Evolutionary conservation across 1,140 invertebrate species (phyloP), one percentile per base, ranked within the genome.

Genomic region (Chionoecetes opilio): DNA sequence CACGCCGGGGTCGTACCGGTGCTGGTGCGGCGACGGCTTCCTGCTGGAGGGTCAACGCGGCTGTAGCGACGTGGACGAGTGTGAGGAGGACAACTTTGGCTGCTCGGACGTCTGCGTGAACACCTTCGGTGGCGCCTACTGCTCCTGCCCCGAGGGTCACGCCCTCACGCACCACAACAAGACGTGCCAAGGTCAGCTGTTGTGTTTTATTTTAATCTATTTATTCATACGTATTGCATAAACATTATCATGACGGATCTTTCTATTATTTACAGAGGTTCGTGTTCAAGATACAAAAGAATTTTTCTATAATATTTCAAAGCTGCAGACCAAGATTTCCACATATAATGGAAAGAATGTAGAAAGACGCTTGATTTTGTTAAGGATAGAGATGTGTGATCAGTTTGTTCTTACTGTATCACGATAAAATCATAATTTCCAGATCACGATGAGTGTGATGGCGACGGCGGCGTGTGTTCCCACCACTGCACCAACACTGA

Each of bases 31-130:
- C 6, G 53, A 53, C 3, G 94, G 94, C 2, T 92, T 38, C 82
- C 63, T 87, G 11, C 38, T 41, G 34, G 2, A 98, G 98, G 0
- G 98, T 98, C 29, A 97, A 2, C 63, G 37, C 3, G 96, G n/a
- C 31, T 93, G 82, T 97, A 97, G 97, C 35, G 98, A 97, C 97
- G 97, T 97, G 1, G 97, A 98, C 96, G 98, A 98, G 95, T 98
- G 97, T 96, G 82, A 97, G 63, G 96, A 97, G 97, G 46, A 84
- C 94, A 97, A 97, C 1, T 97, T 97, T 75, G 97, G 97, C 2
- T 98, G 98, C 96, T 98, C 97, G 0, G 97, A 98, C 63, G 95
- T 96, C 37, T 98, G 98, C 91, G 96, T 97, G 75, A 97, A 97
- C 95, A 97, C 96, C 96, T 96, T 96, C 96, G 97, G 97, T 37